A percentile compares a stretch with the other conserved stretches of the same genome.
These are phyloP conservation scores for Coluber constrictor DNA, from an alignment of 2,797 vertebrate genomes.

Conservation along the genomic window DNA sequence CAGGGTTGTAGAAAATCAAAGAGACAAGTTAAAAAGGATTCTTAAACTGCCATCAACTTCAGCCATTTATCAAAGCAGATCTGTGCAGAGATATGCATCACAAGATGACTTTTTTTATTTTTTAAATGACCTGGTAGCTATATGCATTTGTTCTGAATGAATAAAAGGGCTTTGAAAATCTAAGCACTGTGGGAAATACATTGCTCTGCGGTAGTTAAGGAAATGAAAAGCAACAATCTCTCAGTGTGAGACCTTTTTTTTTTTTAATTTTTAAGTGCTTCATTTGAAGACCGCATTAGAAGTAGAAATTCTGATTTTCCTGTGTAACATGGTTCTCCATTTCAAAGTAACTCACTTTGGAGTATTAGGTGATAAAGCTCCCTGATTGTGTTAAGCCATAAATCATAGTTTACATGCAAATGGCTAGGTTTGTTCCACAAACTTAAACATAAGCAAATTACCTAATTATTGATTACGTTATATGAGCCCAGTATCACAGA, in stretches of 20 bases:
- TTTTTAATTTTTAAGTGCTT: neutral
- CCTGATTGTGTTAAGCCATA: neutral
- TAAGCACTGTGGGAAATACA: neutral
- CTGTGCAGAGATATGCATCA: neutral
- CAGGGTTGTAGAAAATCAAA: neutral
- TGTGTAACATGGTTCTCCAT: neutral
- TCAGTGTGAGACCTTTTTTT: no score
- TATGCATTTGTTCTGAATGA: neutral
- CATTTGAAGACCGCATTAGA: neutral
- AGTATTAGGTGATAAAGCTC: neutral
- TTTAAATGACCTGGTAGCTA: neutral
- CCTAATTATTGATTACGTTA: neutral
- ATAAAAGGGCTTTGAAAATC: neutral
- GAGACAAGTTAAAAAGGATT: neutral
- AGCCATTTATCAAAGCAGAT: neutral
- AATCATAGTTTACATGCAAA: neutral
- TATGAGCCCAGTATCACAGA: neutral
- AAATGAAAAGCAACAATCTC: neutral
- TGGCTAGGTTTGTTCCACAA: neutral
- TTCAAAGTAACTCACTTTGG: neutral
- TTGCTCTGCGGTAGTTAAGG: neutral
- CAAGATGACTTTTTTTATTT: neutral
- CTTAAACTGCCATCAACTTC: neutral
- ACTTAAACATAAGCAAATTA: neutral
- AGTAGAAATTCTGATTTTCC: neutral